Evolutionary conservation across 2,888 invertebrate genomes (phyloP).

Genomic region (Galeruca laticollis): DNA sequence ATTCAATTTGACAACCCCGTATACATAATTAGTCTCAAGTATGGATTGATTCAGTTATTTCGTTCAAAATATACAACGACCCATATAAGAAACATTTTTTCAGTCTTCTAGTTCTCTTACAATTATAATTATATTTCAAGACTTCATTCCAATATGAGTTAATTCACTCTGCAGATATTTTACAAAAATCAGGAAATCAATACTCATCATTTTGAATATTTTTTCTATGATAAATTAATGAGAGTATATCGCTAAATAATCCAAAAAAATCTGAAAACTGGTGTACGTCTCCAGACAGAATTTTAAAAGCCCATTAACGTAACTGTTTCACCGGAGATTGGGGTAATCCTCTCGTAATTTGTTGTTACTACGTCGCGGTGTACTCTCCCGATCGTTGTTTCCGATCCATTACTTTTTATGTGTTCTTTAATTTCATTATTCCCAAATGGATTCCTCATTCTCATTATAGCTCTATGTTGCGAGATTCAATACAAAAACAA

Average conservation of each 20-base stretch:
- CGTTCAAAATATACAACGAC: too few species aligned
- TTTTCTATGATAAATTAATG: too few species aligned
- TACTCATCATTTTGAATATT: too few species aligned
- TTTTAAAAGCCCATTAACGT: conserved; percentile 28
- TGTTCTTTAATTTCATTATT: conserved; percentile 29
- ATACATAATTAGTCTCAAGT: too few species aligned
- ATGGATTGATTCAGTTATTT: too few species aligned
- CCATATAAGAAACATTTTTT: too few species aligned
- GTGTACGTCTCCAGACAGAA: conserved; percentile 1
- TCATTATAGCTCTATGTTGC: neutral
- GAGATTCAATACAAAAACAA: neutral
- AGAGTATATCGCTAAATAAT: neutral
- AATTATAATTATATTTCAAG: too few species aligned
- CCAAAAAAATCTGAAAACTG: neutral
- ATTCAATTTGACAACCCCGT: too few species aligned
- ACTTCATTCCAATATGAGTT: too few species aligned
- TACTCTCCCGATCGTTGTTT: conserved; percentile 17
- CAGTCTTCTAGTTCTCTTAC: too few species aligned
- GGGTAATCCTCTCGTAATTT: conserved; percentile 26
- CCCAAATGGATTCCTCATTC: conserved; percentile 25
- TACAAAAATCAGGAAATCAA: too few species aligned
- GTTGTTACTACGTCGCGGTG: conserved; percentile 27
- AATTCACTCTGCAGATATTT: too few species aligned
- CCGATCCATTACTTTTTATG: conserved; percentile 32
- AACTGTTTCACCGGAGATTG: conserved; percentile 33